These are phyloP conservation scores for Rhabdomys pumilio DNA, from an alignment of 2,797 vertebrate genomes.

Conservation along the genomic window DNA sequence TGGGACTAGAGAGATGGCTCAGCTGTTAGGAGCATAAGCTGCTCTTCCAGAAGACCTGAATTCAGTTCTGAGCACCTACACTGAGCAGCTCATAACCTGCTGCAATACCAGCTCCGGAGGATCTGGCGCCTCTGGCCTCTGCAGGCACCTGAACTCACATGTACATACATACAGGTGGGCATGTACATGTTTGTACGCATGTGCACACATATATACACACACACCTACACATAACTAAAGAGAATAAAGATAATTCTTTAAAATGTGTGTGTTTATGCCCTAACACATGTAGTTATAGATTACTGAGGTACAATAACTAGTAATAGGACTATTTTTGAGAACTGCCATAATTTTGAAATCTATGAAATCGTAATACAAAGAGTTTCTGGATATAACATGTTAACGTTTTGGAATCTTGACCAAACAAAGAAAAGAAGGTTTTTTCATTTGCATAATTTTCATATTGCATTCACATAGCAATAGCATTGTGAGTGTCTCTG, in stretches of 20 bases:
- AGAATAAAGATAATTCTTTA: not conserved
- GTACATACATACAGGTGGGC: not conserved
- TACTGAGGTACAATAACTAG: not conserved
- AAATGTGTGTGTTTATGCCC: not conserved
- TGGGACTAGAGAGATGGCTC: not conserved
- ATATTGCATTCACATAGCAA: not conserved
- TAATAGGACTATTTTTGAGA: conserved; percentile 60
- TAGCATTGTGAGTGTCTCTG: not conserved
- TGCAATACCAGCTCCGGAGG: not conserved
- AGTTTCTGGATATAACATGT: not conserved
- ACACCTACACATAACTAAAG: not conserved
- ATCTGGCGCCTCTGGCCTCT: not conserved
- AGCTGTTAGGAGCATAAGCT: not conserved
- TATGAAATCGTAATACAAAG: conserved; percentile 3
- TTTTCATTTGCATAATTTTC: not conserved
- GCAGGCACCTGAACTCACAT: not conserved
- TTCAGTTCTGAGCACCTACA: not conserved
- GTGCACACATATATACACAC: not conserved
- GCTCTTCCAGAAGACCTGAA: not conserved
- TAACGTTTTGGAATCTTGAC: not conserved
- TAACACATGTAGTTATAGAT: conserved; percentile 11
- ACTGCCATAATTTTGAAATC: conserved; percentile 36
- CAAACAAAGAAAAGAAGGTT: not conserved
- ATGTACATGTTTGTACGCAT: too few relatives aligned
- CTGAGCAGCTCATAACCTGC: not conserved